phyloP scores from a whole-genome alignment of 1,140 invertebrate species.

The Epicauta chinensis region DNA sequence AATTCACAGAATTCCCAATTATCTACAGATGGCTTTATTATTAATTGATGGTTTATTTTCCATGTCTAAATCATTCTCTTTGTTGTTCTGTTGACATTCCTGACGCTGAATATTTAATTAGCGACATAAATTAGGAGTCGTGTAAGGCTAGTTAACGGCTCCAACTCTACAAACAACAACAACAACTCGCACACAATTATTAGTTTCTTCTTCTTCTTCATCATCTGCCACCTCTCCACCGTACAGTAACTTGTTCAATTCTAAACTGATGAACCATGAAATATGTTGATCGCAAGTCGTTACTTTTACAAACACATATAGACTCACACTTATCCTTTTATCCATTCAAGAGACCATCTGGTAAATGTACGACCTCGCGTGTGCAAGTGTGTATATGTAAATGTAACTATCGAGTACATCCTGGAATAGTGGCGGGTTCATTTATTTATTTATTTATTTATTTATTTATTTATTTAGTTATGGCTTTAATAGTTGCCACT shows the following conservation, averaged over 20 bases:
- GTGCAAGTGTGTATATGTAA: not conserved
- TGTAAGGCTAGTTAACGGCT: conserved; percentile 12
- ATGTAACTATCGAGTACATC: not conserved
- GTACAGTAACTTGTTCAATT: too few species aligned
- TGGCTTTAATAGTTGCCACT: not conserved
- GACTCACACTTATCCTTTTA: conserved; percentile 1
- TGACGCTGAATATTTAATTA: conserved; percentile 15
- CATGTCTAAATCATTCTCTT: conserved; percentile 6
- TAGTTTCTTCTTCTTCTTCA: too few species aligned
- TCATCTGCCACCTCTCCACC: too few species aligned
- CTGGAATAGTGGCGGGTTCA: not conserved
- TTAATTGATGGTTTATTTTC: too few species aligned
- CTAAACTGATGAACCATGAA: conserved; percentile 13
- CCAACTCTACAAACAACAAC: not conserved
- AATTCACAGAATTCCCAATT: too few species aligned
- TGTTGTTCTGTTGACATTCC: conserved; percentile 10
- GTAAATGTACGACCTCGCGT: not conserved
- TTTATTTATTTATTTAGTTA: not conserved
- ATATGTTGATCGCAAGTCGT: conserved; percentile 10
- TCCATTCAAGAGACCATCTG: conserved; percentile 3
- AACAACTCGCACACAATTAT: too few species aligned
- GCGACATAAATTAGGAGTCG: conserved; percentile 10
- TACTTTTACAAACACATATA: not conserved
- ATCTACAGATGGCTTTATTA: too few species aligned
- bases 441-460: too few species aligned